Conservation (phyloP, 1,140 invertebrate species). For the Halesus radiatus region DNA sequence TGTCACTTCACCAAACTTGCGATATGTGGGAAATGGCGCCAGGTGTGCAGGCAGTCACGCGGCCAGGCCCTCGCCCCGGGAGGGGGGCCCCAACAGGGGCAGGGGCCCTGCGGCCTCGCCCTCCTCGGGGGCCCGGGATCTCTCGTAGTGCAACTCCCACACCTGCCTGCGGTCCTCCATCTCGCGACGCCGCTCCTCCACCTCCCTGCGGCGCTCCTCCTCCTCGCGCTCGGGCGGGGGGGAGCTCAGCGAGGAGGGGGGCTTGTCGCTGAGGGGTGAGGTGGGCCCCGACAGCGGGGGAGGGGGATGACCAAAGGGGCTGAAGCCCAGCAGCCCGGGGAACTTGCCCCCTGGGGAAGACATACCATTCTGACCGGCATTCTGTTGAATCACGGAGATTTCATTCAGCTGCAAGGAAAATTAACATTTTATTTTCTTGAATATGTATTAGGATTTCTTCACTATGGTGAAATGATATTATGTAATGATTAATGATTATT, state of each 20-base stretch:
- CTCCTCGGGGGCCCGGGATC: conserved; percentile 63
- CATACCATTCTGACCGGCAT: conserved; percentile 71
- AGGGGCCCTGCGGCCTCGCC: conserved; percentile 59
- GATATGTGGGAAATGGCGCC: conserved; percentile 50
- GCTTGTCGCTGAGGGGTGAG: conserved; percentile 66
- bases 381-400: conserved; percentile 73
- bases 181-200: conserved; percentile 48
- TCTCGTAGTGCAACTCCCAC: conserved; percentile 66
- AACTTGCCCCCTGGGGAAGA: conserved; percentile 68
- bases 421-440: neutral
- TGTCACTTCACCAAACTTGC: conserved; percentile 46
- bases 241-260: conserved; percentile 64
- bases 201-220: conserved; percentile 57
- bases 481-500: too few relatives aligned
- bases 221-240: conserved; percentile 62
- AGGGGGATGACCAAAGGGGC: conserved; percentile 67
- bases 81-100: conserved; percentile 64
- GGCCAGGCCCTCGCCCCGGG: conserved; percentile 68
- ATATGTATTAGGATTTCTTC: neutral
- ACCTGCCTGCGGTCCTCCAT: conserved; percentile 62
- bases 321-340: conserved; percentile 71
- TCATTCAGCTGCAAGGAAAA: conserved; percentile 70
- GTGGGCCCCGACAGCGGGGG: conserved; percentile 62
- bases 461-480: neutral
- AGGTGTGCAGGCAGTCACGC: conserved; percentile 61